Evolutionary conservation across 1,140 invertebrate species (phyloP).

Genomic region (Cyrtorhinus lividipennis): DNA sequence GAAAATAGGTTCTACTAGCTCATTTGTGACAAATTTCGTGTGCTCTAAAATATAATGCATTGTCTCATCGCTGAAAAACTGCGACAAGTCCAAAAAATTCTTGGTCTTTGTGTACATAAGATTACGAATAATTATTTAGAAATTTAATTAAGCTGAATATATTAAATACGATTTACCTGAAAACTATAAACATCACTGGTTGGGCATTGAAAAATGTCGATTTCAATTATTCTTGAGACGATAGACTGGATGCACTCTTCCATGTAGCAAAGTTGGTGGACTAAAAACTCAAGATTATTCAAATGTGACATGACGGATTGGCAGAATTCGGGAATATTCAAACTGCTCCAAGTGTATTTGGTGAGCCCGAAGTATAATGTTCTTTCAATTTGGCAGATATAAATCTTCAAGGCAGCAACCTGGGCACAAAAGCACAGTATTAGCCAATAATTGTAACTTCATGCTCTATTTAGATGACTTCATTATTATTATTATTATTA

Average conservation of each 20-base stretch:
- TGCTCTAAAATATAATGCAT: no score
- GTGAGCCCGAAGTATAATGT: conserved; percentile 8
- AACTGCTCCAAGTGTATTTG: conserved; percentile 6
- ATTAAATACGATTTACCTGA: background rate
- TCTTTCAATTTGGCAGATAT: conserved; percentile 1
- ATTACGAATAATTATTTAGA: no score
- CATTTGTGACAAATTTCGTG: no score
- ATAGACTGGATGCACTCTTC: background rate
- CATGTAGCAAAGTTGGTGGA: background rate
- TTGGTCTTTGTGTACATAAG: no score
- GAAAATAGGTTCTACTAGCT: no score
- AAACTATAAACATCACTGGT: background rate
- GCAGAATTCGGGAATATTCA: conserved; percentile 1
- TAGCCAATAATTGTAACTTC: no score
- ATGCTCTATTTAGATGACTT: no score
- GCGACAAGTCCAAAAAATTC: no score
- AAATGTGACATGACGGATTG: background rate
- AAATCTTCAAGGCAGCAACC: conserved; percentile 1
- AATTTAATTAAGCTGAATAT: no score
- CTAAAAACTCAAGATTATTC: background rate
- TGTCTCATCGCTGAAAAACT: no score
- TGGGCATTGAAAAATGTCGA: background rate
- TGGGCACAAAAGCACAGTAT: no score
- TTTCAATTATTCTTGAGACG: background rate
- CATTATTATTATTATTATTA: no score